Evolutionary conservation across 1,140 invertebrate genomes (phyloP), one percentile per base, ranked within the genome.

Genomic region (Conus betulinus): DNA sequence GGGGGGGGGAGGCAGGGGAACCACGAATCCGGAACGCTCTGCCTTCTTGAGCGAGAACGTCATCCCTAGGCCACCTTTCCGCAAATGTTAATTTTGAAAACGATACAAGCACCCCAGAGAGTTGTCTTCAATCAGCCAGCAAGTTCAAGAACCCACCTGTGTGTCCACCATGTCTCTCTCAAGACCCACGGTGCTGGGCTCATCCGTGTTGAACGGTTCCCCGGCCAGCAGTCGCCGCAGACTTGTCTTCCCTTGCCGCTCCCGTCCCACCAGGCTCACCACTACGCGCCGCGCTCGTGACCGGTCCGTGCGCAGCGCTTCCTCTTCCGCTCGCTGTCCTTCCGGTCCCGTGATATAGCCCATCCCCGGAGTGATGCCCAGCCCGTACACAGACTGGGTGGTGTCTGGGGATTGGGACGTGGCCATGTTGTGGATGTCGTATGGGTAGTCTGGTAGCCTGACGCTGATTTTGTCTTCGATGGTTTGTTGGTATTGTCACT

Each of bases 161-260:
- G 90, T 92, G 55, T 92, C 91, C 13, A 92, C 91, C 15, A 92
- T 76, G 76, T 92, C 89, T 53, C 91, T 91, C 27, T 92, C 91
- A 25, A 92, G 89, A 4, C 91, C 91, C n/a, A 92, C 91, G 7
- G 91, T 92, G 85, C 91, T 92, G 74, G 90, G 84, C 87, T 92
- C 91, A 3, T 88, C 17, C 25, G 83, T 81, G 84, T 91, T 89
- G 76, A 91, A 92, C 6, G 88, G 87, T 39, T 92, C 91, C 3
- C 90, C 87, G 8, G 90, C 82, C 8, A 92, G 71, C 15, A 92
- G 63, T 52, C 88, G 74, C 17, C 90, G 63, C 39, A 92, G 87
- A 87, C 90, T 91, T 15, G 91, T 92, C 89, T 92, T 92, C 5
- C 90, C 91, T 71, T 92, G 91, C 55, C 90, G 25, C 60, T 90